Conservation (phyloP, 2,888 invertebrate genomes). For the Macrosoma leucophasiata region DNA sequence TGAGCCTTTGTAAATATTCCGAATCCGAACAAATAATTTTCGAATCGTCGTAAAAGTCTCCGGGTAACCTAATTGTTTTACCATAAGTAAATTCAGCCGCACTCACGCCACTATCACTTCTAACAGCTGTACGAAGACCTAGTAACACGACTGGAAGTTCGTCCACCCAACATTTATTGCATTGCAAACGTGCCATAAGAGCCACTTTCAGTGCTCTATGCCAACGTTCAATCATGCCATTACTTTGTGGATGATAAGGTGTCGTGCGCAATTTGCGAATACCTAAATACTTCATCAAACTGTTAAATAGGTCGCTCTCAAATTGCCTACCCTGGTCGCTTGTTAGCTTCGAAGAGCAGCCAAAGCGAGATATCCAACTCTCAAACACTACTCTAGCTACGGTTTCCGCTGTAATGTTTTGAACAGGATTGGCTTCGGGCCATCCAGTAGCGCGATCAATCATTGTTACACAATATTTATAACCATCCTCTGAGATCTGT, state of each 20-base stretch:
- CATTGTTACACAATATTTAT: constrained; percentile 25
- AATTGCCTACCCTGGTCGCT: constrained; percentile 24
- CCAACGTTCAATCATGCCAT: constrained; percentile 24
- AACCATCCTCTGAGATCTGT: constrained; percentile 16
- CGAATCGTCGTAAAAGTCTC: constrained; percentile 13
- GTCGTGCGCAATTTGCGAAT: constrained; percentile 18
- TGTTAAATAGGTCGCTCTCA: too few species aligned
- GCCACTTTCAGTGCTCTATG: constrained; percentile 25
- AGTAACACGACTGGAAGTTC: constrained; percentile 20
- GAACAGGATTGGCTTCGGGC: constrained; percentile 27
- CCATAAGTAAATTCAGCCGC: constrained; percentile 20
- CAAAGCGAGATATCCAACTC: constrained; percentile 23
- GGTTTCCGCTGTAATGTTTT: constrained; percentile 11
- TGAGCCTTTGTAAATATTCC: constrained; percentile 4
- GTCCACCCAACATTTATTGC: constrained; percentile 12
- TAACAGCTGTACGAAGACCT: constrained; percentile 17
- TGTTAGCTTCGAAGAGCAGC: constrained; percentile 20
- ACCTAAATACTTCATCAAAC: constrained; percentile 21
- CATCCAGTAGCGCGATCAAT: constrained; percentile 26
- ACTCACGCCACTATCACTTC: constrained; percentile 17
- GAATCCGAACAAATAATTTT: constrained; percentile 3
- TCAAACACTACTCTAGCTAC: too few species aligned
- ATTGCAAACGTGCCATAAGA: constrained; percentile 13
- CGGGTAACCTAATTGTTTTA: constrained; percentile 15
- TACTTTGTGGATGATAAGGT: constrained; percentile 21